phyloP scores from a whole-genome alignment of 1,140 invertebrate species.

The Lutraria rhynchaena region DNA sequence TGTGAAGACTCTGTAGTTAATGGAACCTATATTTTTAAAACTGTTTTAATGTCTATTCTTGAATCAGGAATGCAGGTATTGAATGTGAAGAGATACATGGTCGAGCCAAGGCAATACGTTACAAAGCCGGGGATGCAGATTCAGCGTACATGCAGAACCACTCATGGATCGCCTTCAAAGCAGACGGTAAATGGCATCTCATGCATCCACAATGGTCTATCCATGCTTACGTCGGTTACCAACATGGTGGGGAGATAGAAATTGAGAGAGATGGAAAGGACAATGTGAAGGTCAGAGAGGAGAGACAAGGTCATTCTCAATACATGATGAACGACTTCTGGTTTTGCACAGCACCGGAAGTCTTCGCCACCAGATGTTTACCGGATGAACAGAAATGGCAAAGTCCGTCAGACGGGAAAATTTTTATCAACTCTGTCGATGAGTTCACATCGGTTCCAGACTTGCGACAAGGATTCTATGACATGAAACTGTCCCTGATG shows the following conservation, averaged over 20 bases:
- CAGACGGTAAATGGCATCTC: slow-evolving; percentile 22
- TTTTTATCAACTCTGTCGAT: background rate
- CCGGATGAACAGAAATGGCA: slow-evolving; percentile 15
- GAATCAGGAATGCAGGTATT: slow-evolving; percentile 22
- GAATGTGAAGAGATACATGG: slow-evolving; percentile 6
- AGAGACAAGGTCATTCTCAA: background rate
- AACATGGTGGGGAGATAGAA: slow-evolving; percentile 17
- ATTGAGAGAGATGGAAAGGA: slow-evolving; percentile 7
- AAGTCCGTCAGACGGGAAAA: background rate
- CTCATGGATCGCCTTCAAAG: slow-evolving; percentile 31
- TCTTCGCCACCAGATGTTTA: slow-evolving; percentile 28
- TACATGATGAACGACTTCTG: slow-evolving; percentile 25
- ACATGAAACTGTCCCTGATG: background rate
- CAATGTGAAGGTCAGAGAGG: background rate
- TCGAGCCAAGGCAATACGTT: slow-evolving; percentile 10
- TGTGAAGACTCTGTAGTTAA: too few species aligned
- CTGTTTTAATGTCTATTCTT: too few species aligned
- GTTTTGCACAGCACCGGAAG: slow-evolving; percentile 20
- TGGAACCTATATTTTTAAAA: too few species aligned
- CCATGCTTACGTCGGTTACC: slow-evolving; percentile 9
- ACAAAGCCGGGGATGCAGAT: slow-evolving; percentile 21
- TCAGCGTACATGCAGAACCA: background rate
- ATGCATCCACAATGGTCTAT: slow-evolving; percentile 28
- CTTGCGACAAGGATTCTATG: slow-evolving; percentile 20
- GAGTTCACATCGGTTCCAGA: slow-evolving; percentile 17